Evolutionary conservation across 92 coral and sea anemone genomes (phyloP), one percentile per base, ranked within the genome.

Genomic region (Actinernus sp.): DNA sequence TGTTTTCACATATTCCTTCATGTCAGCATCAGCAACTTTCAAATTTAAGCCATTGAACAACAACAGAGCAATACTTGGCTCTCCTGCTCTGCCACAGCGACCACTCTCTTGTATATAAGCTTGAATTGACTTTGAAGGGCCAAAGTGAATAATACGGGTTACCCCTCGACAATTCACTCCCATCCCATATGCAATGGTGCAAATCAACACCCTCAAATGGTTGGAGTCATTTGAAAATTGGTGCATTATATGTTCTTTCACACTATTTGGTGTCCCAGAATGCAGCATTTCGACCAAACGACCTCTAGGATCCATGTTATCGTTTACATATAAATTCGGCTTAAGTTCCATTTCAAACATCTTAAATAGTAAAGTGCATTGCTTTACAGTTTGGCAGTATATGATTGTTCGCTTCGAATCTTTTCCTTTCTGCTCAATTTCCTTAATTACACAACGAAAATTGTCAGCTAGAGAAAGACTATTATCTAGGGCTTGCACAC

Each of bases 61-160:
- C n/a, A n/a, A n/a, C n/a, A n/a, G n/a, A n/a, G n/a, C n/a, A n/a
- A n/a, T n/a, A n/a, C n/a, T n/a, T n/a, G n/a, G n/a, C n/a, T n/a
- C n/a, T n/a, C n/a, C n/a, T n/a, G n/a, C n/a, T n/a, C n/a, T n/a
- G n/a, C n/a, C n/a, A n/a, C n/a, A n/a, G n/a, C n/a, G n/a, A n/a
- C n/a, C n/a, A n/a, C n/a, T n/a, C n/a, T n/a, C n/a, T n/a, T n/a
- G n/a, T n/a, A n/a, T n/a, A n/a, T n/a, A n/a, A n/a, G n/a, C n/a
- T n/a, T n/a, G n/a, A n/a, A n/a, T n/a, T n/a, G n/a, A n/a, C n/a
- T n/a, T n/a, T n/a, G n/a, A 72, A 29, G 87, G 87, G 20, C 74
- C 81, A 63, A 80, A 81, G 76, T 81, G 76, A 1, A 81, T 73
- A 11, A 78, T 65, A 13, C 65, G 33, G 51, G 49, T 2, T 0